Evolutionary conservation across 2,797 vertebrate genomes (phyloP).

Genomic region (Tachyglossus aculeatus): DNA sequence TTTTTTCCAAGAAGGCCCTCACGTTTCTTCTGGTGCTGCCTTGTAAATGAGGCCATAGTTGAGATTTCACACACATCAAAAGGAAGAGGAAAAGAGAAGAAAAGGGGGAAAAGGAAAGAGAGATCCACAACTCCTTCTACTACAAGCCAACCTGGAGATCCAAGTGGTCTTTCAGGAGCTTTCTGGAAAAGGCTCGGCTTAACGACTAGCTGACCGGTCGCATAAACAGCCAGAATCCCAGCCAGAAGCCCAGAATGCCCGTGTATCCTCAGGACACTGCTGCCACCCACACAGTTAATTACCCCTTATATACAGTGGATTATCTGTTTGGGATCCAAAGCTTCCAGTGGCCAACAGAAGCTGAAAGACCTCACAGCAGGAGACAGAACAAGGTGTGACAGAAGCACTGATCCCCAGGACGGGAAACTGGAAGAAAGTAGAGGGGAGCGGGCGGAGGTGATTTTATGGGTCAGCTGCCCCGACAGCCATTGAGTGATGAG

Average conservation of each 20-base stretch:
- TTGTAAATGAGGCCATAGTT: slow-evolving; percentile 40
- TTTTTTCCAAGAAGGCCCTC: slow-evolving; percentile 41
- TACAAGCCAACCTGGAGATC: slow-evolving; percentile 7
- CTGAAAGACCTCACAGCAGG: slow-evolving; percentile 49
- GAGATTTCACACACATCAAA: slow-evolving; percentile 48
- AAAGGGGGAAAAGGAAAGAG: too few relatives aligned
- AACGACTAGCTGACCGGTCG: slow-evolving; percentile 49
- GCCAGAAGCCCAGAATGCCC: background rate
- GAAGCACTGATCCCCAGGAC: background rate
- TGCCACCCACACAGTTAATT: slow-evolving; percentile 63
- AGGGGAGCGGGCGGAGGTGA: background rate
- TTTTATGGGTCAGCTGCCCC: slow-evolving; percentile 18
- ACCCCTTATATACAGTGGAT: slow-evolving; percentile 23
- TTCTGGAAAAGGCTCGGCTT: slow-evolving; percentile 44
- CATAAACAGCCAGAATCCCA: slow-evolving; percentile 50
- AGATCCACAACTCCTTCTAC: background rate
- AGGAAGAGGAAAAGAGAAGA: slow-evolving; percentile 3
- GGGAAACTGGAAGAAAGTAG: background rate
- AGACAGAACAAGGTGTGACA: slow-evolving; percentile 13
- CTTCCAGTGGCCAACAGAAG: slow-evolving; percentile 57
- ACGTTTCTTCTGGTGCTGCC: slow-evolving; percentile 50
- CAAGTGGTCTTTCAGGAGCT: slow-evolving; percentile 45
- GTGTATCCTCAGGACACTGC: slow-evolving; percentile 55
- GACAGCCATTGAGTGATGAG: background rate
- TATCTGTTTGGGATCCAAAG: slow-evolving; percentile 58